Conservation (phyloP, 2,113 vertebrate species). For the Peucedramus taeniatus region DNA sequence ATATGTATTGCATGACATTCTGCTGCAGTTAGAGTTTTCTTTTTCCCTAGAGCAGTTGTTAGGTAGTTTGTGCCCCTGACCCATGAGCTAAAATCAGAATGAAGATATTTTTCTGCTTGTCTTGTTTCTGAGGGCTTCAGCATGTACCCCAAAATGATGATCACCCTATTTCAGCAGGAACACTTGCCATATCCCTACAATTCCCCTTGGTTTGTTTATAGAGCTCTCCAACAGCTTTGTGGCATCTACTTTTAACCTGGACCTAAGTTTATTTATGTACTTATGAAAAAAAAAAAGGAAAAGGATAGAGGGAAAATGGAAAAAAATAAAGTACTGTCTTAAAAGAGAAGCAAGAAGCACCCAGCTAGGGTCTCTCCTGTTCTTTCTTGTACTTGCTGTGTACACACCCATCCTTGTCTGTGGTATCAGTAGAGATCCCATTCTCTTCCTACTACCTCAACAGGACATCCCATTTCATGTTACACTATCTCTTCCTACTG, state of each 20-base stretch:
- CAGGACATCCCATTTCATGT: not conserved
- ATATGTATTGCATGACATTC: not conserved
- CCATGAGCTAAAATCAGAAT: not conserved
- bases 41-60: not conserved
- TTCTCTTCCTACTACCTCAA: not conserved
- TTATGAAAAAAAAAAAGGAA: not conserved
- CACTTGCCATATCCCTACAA: not conserved
- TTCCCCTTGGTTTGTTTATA: not conserved
- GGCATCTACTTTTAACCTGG: not conserved
- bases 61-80: not conserved
- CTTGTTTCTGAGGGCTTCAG: not conserved
- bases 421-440: not conserved
- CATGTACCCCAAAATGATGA: not conserved
- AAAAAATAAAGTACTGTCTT: not conserved
- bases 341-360: not conserved
- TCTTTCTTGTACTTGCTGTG: not conserved
- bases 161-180: not conserved
- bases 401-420: not conserved
- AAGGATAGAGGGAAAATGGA: not conserved
- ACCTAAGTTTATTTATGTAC: not conserved
- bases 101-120: not conserved
- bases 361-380: not conserved
- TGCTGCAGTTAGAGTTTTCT: not conserved
- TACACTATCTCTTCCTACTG: not conserved
- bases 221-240: not conserved